These are phyloP conservation scores for Trissonchulus sp. DNA, from an alignment of 2,888 invertebrate species.

Conservation along the genomic window DNA sequence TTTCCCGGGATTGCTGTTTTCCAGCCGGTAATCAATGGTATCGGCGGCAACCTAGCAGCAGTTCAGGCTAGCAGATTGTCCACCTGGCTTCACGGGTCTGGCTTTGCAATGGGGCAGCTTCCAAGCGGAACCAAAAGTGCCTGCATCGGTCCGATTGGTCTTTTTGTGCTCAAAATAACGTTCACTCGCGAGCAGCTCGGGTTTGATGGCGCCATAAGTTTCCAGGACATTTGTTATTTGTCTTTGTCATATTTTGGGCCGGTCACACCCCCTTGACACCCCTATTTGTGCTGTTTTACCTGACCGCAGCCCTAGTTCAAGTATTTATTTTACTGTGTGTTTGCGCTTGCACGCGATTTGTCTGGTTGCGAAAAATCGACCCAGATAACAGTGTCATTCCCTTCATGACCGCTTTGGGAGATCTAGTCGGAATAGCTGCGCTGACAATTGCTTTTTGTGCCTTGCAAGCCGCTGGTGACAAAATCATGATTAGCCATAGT, in stretches of 20 bases:
- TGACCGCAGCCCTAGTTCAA: constrained; percentile 66
- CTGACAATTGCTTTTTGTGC: constrained; percentile 48
- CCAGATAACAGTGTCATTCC: constrained; percentile 91
- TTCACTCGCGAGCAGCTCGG: constrained; percentile 75
- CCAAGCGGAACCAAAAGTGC: neutral
- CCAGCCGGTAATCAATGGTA: constrained; percentile 80
- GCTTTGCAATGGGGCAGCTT: no score
- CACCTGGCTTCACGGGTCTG: constrained; percentile 73
- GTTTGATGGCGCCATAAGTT: constrained; percentile 77
- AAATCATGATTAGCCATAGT: no score
- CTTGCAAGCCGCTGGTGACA: constrained; percentile 31
- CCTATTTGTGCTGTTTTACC: constrained; percentile 71
- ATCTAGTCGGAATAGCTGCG: constrained; percentile 71
- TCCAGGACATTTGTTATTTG: constrained; percentile 81
- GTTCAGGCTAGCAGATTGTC: constrained; percentile 82
- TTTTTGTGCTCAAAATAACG: no score
- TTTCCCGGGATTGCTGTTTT: constrained; percentile 80
- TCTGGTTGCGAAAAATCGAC: constrained; percentile 82
- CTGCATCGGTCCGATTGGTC: neutral
- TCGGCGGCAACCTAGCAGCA: constrained; percentile 79
- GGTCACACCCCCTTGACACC: constrained; percentile 76
- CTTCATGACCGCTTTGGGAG: constrained; percentile 84
- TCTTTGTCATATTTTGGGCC: constrained; percentile 77
- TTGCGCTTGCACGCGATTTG: constrained; percentile 75
- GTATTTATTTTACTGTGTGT: constrained; percentile 74